Evolutionary conservation across 1,140 invertebrate genomes (phyloP).

Genomic region (Tribolium madens): DNA sequence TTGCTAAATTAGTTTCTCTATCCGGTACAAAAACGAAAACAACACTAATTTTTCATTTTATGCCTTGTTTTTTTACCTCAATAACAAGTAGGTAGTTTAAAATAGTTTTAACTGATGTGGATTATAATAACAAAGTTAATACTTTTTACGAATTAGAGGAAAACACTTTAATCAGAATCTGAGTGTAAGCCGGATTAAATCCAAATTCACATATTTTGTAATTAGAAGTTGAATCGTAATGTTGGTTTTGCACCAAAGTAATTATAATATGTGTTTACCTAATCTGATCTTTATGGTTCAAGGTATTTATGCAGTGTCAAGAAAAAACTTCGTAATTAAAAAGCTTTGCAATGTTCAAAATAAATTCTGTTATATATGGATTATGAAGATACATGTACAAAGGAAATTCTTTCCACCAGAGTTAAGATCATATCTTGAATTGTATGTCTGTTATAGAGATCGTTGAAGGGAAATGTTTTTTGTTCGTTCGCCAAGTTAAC

Average conservation of each 20-base stretch:
- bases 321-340: not conserved
- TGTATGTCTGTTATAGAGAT: constrained; percentile 6
- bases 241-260: not conserved
- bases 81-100: no score
- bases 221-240: not conserved
- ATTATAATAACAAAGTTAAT: no score
- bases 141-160: no score
- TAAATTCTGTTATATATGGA: not conserved
- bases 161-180: no score
- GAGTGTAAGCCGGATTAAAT: constrained; percentile 16
- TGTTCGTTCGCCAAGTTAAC: constrained; percentile 4
- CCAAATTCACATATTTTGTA: constrained; percentile 14
- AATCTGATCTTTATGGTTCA: constrained; percentile 10
- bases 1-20: not conserved
- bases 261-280: constrained; percentile 11
- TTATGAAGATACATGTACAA: not conserved
- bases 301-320: constrained; percentile 11
- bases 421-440: constrained; percentile 20
- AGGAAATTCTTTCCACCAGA: constrained; percentile 9
- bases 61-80: not conserved
- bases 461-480: constrained; percentile 14
- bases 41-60: not conserved
- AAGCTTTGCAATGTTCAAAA: not conserved
- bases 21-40: not conserved
- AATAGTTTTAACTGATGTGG: no score